Conservation (phyloP, 2,888 invertebrate genomes). For the Philonicus albiceps region DNA sequence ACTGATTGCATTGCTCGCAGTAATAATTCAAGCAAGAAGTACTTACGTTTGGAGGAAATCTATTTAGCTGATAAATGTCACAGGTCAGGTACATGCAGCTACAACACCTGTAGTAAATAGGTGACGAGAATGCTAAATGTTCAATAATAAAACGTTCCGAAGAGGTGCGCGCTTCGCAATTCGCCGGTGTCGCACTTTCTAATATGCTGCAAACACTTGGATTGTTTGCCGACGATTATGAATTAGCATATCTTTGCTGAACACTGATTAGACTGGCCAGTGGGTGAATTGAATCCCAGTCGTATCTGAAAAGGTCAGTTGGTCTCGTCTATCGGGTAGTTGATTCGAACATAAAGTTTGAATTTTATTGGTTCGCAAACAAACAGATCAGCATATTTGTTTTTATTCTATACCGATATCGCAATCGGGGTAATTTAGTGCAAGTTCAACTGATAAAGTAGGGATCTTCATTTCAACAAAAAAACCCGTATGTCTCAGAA, state of each 20-base stretch:
- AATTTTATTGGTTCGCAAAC: neutral
- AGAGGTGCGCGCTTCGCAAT: neutral
- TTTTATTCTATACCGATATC: neutral
- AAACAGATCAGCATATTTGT: neutral
- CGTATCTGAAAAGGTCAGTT: conserved; percentile 32
- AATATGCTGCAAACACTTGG: neutral
- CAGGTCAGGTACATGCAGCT: neutral
- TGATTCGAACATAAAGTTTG: neutral
- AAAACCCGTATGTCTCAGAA: neutral
- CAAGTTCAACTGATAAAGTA: neutral
- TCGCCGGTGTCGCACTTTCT: neutral
- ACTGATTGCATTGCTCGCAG: neutral
- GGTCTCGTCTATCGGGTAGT: neutral
- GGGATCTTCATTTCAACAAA: neutral
- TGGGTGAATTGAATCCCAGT: neutral
- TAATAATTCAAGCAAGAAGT: neutral
- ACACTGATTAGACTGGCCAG: neutral
- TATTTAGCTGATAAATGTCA: conserved; percentile 14
- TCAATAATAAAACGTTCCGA: neutral
- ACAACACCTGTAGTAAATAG: neutral
- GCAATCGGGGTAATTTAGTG: neutral
- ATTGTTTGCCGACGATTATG: neutral
- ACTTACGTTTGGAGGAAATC: neutral
- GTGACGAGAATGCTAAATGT: neutral
- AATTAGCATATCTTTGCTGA: conserved; percentile 1